Conservation (phyloP, 23 tunicate genomes). For the Halocynthia roretzi region DNA sequence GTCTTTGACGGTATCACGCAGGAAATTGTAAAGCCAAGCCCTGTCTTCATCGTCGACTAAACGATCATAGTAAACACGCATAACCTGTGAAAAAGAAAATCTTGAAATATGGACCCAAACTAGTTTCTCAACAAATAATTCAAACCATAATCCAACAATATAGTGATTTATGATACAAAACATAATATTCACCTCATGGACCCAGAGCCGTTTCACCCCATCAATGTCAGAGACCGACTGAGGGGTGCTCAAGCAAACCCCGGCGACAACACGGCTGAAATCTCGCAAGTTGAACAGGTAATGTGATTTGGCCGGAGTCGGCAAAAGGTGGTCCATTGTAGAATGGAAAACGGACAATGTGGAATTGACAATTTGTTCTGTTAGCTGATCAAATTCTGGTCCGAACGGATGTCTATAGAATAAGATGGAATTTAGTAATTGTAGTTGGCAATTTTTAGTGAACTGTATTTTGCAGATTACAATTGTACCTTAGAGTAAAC, state of each 20-base stretch:
- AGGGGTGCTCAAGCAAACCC: constrained; percentile 73
- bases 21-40: constrained; percentile 63
- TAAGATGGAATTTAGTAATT: not conserved
- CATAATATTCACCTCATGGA: constrained; percentile 14
- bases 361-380: constrained; percentile 20
- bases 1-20: constrained; percentile 33
- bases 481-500: constrained; percentile 53
- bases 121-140: not conserved
- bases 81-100: constrained; percentile 33
- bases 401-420: constrained; percentile 28
- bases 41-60: constrained; percentile 82
- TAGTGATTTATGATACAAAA: not conserved
- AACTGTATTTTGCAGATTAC: not conserved
- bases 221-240: constrained; percentile 51
- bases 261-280: constrained; percentile 85
- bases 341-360: constrained; percentile 45
- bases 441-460: not conserved
- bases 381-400: constrained; percentile 22
- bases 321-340: constrained; percentile 75
- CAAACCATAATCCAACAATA: not conserved
- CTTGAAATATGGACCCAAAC: not conserved
- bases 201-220: constrained; percentile 46
- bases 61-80: constrained; percentile 97
- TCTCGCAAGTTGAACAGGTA: constrained; percentile 93
- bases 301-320: constrained; percentile 97